Base-by-base conservation (phyloP, 2,888 invertebrate genomes). In the Cabera pusaria region DNA sequence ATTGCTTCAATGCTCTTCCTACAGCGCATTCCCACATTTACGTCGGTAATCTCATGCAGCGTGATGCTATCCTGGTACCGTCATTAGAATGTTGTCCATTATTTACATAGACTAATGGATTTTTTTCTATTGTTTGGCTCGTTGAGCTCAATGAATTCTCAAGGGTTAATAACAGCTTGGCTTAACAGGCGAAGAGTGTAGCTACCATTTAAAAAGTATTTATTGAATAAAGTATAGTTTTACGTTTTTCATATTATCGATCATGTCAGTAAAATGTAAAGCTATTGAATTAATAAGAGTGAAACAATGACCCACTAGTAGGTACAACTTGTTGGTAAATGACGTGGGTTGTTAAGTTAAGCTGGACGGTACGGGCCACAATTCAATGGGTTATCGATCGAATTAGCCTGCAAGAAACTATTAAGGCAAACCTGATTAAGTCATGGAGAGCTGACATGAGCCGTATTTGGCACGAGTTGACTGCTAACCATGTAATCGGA, bases 1-100 rank as follows among this genome's bases (percentile, higher is more conserved):
- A 68, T 65, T 65, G 61, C 54, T 48, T 46, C 51, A 65, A 48
- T 53, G 59, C 31, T 56, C 52, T 66, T 69, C 64, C 63, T 65
- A 52, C 44, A 49, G 36, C 19, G 37, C 29, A 38, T 52, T 56
- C 56, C 63, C 63, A 53, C 52, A 49, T 55, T 39, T 37, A 46
- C 44, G 43, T 36, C 41, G 36, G 47, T 52, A 48, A 49, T 50
- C 45, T 46, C 43, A 36, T 41, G 34, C 35, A 18, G 19, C 39
- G 33, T 43, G 42, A 49, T 49, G 44, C 35, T 47, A 42, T 42
- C 48, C 45, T 53, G 40, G 38, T 40, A 43, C 43, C 8, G 14
- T 24, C 47, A 44, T 49, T 47, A 43, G 29, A 39, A 21, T 21
- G 28, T 26, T 37, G 23, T 18, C 44, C 40, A 40, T 44, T 34